These are phyloP conservation scores for Eupithecia inturbata DNA, from an alignment of 2,888 invertebrate species.

Conservation along the genomic window DNA sequence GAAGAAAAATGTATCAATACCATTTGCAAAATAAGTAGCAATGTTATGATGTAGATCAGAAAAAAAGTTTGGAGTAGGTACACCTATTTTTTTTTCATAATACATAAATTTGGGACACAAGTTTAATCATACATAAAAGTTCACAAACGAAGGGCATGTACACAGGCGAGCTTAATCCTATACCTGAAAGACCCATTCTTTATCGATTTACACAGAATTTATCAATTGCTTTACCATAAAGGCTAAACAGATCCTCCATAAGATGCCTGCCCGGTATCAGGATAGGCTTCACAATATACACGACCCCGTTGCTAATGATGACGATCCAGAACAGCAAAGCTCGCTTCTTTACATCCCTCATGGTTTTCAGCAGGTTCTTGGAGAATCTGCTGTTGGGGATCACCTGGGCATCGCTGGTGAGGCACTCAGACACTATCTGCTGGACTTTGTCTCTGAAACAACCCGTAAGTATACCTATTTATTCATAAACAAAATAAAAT, in stretches of 20 bases:
- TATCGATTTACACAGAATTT: too few relatives aligned
- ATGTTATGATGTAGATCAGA: too few relatives aligned
- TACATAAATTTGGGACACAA: too few relatives aligned
- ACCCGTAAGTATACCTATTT: neutral
- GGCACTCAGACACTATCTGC: conserved; percentile 51
- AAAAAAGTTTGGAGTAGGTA: too few relatives aligned
- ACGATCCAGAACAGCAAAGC: conserved; percentile 60
- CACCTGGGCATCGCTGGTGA: conserved; percentile 50
- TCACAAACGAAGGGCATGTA: too few relatives aligned
- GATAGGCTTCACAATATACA: conserved; percentile 54
- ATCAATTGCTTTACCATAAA: conserved; percentile 51
- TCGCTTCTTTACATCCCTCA: conserved; percentile 60
- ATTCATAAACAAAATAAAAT: too few relatives aligned
- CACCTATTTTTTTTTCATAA: too few relatives aligned
- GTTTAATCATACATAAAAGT: too few relatives aligned
- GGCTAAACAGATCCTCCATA: conserved; percentile 55
- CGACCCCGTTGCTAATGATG: conserved; percentile 55
- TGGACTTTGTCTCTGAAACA: conserved; percentile 51
- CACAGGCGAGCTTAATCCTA: too few relatives aligned
- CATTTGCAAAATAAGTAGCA: too few relatives aligned
- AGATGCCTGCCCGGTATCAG: conserved; percentile 61
- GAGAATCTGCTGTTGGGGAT: conserved; percentile 54
- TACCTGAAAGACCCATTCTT: too few relatives aligned
- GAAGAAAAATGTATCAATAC: neutral
- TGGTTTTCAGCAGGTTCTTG: conserved; percentile 48